These are phyloP conservation scores for Proctacanthus coquilletti DNA, from an alignment of 1,140 invertebrate species.

Conservation along the genomic window DNA sequence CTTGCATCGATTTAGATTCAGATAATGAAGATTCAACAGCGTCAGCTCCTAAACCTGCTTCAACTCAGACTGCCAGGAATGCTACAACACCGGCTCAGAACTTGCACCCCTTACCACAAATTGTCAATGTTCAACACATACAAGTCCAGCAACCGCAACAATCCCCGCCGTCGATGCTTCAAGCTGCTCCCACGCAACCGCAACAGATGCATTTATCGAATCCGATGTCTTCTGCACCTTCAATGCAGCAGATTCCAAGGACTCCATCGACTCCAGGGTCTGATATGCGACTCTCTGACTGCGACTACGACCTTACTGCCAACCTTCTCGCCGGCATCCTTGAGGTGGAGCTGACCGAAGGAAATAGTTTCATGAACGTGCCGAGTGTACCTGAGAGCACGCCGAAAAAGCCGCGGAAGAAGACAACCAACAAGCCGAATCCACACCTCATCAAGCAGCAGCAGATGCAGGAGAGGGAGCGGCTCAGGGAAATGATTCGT, in stretches of 20 bases:
- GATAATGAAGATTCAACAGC: constrained; percentile 20
- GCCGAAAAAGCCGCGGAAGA: constrained; percentile 27
- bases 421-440: constrained; percentile 25
- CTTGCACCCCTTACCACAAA: constrained; percentile 2
- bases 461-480: constrained; percentile 14
- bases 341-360: constrained; percentile 17
- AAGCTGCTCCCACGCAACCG: background rate
- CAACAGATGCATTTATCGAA: constrained; percentile 13
- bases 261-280: no score
- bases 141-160: constrained; percentile 10
- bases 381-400: constrained; percentile 8
- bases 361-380: background rate
- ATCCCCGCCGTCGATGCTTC: background rate
- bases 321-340: constrained; percentile 14
- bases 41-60: background rate
- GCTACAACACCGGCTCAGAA: background rate
- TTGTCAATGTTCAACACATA: constrained; percentile 7
- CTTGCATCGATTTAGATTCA: constrained; percentile 27
- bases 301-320: background rate
- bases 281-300: no score
- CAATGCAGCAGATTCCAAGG: no score
- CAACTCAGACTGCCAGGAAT: background rate
- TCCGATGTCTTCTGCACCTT: constrained; percentile 19
- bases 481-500: constrained; percentile 17
- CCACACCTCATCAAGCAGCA: constrained; percentile 18